phyloP scores from a whole-genome alignment of 2,797 vertebrate species.

The Xerus rutilus region DNA sequence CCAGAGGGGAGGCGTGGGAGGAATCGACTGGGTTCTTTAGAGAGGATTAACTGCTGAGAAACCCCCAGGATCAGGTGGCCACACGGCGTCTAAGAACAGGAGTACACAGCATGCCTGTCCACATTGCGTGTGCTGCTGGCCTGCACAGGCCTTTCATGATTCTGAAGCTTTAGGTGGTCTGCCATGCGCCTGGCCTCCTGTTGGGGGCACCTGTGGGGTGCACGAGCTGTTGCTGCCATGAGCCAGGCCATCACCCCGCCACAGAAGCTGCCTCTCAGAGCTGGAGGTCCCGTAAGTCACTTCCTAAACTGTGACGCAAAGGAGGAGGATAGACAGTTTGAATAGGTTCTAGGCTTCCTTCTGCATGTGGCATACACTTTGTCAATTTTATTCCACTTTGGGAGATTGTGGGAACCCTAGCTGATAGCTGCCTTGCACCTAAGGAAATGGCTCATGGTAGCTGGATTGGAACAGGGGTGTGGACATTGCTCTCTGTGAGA shows the following conservation, averaged over 20 bases:
- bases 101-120: no score
- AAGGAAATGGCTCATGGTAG: neutral
- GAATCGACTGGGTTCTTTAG: neutral
- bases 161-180: neutral
- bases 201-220: neutral
- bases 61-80: neutral
- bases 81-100: no score
- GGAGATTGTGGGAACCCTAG: neutral
- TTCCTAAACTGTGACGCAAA: neutral
- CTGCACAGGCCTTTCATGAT: neutral
- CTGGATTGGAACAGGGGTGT: neutral
- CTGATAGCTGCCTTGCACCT: neutral
- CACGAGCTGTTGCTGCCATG: neutral
- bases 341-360: neutral
- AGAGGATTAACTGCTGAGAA: neutral
- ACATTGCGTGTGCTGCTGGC: neutral
- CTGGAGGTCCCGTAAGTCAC: neutral
- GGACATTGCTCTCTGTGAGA: neutral
- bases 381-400: neutral
- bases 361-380: neutral
- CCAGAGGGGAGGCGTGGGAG: neutral
- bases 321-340: neutral
- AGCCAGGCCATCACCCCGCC: neutral
- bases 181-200: neutral
- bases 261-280: neutral